Evolutionary conservation across 2,797 vertebrate genomes (phyloP).

Genomic region (Heterohyrax brucei): DNA sequence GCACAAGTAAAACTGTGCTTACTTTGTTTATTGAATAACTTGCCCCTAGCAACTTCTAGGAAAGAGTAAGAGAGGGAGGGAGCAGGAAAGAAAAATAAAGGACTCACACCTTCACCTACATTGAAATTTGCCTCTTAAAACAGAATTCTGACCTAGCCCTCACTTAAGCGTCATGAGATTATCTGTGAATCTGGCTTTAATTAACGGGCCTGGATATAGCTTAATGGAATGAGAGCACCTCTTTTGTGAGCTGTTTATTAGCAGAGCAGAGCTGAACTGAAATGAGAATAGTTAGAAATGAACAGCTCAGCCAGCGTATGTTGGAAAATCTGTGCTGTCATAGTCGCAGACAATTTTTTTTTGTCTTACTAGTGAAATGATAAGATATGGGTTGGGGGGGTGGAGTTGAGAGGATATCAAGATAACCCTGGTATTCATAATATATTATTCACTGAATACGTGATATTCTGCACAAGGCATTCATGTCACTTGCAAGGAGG

Average conservation of each 20-base stretch:
- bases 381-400: background rate
- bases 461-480: background rate
- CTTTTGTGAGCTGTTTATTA: conserved; percentile 73
- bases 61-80: conserved; percentile 70
- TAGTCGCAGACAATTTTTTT: conserved; percentile 15
- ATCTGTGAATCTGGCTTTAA: conserved; percentile 81
- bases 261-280: background rate
- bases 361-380: conserved; percentile 77
- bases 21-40: no score
- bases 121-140: conserved; percentile 86
- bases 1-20: no score
- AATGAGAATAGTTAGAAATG: background rate
- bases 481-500: background rate
- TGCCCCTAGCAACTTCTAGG: conserved; percentile 64
- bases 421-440: conserved; percentile 38
- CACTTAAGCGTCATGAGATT: conserved; percentile 66
- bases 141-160: conserved; percentile 74
- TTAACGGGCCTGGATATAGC: conserved; percentile 71
- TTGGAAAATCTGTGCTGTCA: background rate
- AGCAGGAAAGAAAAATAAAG: conserved; percentile 18
- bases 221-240: conserved; percentile 52
- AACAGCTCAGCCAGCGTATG: background rate
- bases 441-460: conserved; percentile 47
- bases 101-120: conserved; percentile 86
- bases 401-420: background rate